Conservation (phyloP, 2,888 invertebrate species). For the Dasypolia templi region DNA sequence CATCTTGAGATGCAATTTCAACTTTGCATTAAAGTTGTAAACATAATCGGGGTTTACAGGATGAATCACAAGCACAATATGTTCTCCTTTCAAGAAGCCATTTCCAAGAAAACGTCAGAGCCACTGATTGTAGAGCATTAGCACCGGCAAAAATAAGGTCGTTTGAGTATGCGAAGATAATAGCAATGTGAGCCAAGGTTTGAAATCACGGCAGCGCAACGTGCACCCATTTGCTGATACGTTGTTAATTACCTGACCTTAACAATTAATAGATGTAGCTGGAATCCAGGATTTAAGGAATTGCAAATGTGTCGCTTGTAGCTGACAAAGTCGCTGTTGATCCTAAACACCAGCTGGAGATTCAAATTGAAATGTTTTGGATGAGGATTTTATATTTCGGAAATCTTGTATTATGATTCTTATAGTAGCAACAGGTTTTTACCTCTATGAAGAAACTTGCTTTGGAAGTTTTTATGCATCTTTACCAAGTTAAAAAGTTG, state of each 20-base stretch:
- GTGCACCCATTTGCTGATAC: conserved; percentile 54
- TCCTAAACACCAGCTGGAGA: background rate
- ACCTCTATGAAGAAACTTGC: background rate
- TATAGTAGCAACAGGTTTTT: background rate
- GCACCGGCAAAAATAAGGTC: conserved; percentile 60
- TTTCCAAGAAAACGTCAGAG: conserved; percentile 5
- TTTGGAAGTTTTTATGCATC: background rate
- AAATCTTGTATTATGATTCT: background rate
- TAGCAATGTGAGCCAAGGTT: conserved; percentile 67
- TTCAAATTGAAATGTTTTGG: background rate
- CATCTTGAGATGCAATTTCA: background rate
- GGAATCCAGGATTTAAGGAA: conserved; percentile 30
- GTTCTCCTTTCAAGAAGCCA: conserved; percentile 16
- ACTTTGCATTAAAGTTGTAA: background rate
- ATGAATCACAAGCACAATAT: background rate
- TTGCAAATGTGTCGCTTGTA: conserved; percentile 13
- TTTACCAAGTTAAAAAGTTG: conserved; percentile 2
- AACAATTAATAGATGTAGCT: conserved; percentile 41
- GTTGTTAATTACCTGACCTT: conserved; percentile 55
- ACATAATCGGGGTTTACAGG: background rate
- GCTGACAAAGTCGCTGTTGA: background rate
- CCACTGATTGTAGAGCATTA: conserved; percentile 36
- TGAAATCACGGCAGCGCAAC: conserved; percentile 58
- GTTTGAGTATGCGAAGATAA: conserved; percentile 62
- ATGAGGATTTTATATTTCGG: background rate